Base-by-base conservation (phyloP, 2,888 invertebrate genomes). In the Agriopis marginaria region DNA sequence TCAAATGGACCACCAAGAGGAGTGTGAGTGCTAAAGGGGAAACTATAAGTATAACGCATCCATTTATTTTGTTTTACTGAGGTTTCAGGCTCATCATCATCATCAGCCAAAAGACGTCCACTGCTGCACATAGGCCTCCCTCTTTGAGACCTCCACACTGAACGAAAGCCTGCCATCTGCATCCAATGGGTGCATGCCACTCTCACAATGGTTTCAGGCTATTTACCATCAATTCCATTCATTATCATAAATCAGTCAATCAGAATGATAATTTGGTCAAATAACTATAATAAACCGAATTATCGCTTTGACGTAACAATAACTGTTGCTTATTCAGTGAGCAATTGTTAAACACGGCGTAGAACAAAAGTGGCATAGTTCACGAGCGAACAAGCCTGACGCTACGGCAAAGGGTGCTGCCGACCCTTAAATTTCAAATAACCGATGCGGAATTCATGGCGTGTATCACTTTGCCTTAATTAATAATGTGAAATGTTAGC, bases 331-430 rank as follows among this genome's bases (percentile, higher is more conserved):
- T 7, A 58, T 60, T 61, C 64, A 69, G 50, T 61, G 63, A 61
- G 75, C 76, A 79, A 79, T 76, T 78, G 69, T 68, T 71, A 72
- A 79, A 73, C 63, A 66, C 47, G 68, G 61, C 59, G 61, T 61
- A 53, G 45, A 72, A 63, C 72, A 63, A 78, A 79, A 78, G 75
- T 78, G 77, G 72, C 74, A 71, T 65, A 64, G 71, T 77, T 64
- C 55, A 74, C 71, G 72, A 75, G 68, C 66, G 73, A 80, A 75
- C 79, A 66, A 77, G 75, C 74, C 77, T 77, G 72, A 62, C 73
- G 75, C 70, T 75, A 70, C 77, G 47, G 54, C 17, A 32, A 70
- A 58, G 77, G 83, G 79, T 83, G 85, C 71, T 79, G 80, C 82
- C 82, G 56, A 66, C 73, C 76, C 69, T 66, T 78, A 79, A 79